phyloP scores from a whole-genome alignment of 2,113 vertebrate genomes.

The Barnardius zonarius region DNA sequence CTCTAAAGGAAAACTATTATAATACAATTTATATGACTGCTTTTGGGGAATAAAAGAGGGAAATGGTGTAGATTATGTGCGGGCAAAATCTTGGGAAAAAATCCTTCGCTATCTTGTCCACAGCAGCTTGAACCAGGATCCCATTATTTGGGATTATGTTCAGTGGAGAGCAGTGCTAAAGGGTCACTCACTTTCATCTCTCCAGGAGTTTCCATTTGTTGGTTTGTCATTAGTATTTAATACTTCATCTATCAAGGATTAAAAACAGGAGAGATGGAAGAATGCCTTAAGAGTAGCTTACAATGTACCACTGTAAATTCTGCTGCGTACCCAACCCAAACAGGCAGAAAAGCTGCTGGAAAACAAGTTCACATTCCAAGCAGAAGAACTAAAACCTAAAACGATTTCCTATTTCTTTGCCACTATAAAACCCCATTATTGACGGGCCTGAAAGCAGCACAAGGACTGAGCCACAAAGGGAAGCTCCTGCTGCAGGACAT shows the following conservation, averaged over 20 bases:
- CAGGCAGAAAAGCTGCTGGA: neutral
- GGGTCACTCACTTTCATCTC: constrained; percentile 38
- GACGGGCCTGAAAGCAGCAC: neutral
- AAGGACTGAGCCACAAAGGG: neutral
- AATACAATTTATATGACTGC: neutral
- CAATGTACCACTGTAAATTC: neutral
- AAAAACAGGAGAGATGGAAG: constrained; percentile 22
- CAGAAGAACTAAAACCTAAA: neutral
- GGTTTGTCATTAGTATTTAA: constrained; percentile 37
- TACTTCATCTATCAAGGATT: constrained; percentile 55
- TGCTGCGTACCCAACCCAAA: neutral
- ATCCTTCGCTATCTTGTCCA: neutral
- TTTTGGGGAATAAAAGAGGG: neutral
- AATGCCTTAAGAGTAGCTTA: neutral
- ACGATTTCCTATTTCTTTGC: neutral
- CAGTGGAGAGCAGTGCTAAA: constrained; percentile 28
- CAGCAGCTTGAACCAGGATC: constrained; percentile 6
- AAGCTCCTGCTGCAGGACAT: neutral
- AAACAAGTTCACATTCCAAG: neutral
- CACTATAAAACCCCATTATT: neutral
- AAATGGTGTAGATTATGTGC: neutral
- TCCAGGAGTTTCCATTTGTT: constrained; percentile 27
- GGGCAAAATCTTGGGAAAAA: neutral
- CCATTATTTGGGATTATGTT: constrained; percentile 31
- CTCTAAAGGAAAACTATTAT: neutral